These are phyloP conservation scores for Craniophora ligustri DNA, from an alignment of 2,888 invertebrate species.

Conservation along the genomic window DNA sequence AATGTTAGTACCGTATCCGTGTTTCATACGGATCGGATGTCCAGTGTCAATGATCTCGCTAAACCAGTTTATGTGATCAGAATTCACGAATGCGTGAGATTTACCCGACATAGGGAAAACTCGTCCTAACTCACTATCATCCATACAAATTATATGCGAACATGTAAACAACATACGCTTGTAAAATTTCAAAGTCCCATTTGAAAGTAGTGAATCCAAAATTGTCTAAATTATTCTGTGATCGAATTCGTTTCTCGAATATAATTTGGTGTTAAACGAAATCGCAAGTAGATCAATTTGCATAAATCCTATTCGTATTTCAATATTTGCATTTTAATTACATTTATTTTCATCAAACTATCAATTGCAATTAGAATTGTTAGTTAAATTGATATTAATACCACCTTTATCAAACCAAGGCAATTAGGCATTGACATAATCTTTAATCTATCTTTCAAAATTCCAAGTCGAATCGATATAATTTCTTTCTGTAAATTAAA, in stretches of 20 bases:
- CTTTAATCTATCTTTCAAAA: constrained; percentile 5
- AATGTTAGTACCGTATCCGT: constrained; percentile 34
- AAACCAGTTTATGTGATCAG: constrained; percentile 48
- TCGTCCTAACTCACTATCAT: constrained; percentile 4
- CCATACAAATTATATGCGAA: constrained; percentile 30
- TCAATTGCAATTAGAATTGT: not conserved
- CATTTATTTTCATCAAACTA: no score
- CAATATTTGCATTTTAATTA: not conserved
- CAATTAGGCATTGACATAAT: constrained; percentile 14
- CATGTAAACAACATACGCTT: constrained; percentile 29
- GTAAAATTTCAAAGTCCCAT: constrained; percentile 8
- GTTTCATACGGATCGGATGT: constrained; percentile 39
- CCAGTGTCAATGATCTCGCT: constrained; percentile 54
- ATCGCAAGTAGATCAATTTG: constrained; percentile 4
- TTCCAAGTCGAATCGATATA: constrained; percentile 31
- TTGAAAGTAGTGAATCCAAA: constrained; percentile 36
- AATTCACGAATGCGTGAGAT: constrained; percentile 42
- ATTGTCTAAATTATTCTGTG: constrained; percentile 23
- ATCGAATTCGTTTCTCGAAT: constrained; percentile 21
- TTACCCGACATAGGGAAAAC: constrained; percentile 35
- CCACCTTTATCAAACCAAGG: no score
- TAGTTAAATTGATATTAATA: no score
- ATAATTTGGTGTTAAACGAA: constrained; percentile 22
- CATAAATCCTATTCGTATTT: not conserved
- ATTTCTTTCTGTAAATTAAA: no score